Evolutionary conservation across 2,797 vertebrate species (phyloP).

Genomic region (Lophura swinhoii): DNA sequence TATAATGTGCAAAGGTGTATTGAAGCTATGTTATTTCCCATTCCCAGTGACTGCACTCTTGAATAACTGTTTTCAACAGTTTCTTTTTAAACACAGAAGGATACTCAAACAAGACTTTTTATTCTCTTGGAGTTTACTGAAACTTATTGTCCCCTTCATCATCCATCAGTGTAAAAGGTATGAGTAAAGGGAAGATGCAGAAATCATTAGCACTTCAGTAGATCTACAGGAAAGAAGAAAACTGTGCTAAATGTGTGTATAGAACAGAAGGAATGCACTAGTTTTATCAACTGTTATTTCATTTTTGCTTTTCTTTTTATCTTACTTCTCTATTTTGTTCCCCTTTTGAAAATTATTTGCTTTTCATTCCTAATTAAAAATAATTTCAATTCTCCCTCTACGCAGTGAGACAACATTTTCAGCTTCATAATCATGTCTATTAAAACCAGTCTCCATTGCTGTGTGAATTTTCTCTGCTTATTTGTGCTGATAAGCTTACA

Average conservation of each 20-base stretch:
- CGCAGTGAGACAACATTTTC: neutral
- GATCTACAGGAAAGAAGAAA: slow-evolving; percentile 14
- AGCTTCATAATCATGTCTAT: slow-evolving; percentile 49
- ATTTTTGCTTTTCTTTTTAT: slow-evolving; percentile 54
- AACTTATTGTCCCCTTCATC: neutral
- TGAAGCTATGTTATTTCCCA: neutral
- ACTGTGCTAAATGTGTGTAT: slow-evolving; percentile 39
- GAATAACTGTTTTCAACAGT: slow-evolving; percentile 2
- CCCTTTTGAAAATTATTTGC: slow-evolving; percentile 29
- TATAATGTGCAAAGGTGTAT: neutral
- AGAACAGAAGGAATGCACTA: slow-evolving; percentile 16
- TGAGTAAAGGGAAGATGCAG: neutral
- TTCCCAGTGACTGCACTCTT: neutral
- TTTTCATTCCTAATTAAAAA: slow-evolving; percentile 46
- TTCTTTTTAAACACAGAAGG: neutral
- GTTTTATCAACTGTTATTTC: slow-evolving; percentile 15
- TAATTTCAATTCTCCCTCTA: neutral
- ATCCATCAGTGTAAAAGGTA: neutral
- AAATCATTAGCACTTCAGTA: neutral
- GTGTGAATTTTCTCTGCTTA: slow-evolving; percentile 1
- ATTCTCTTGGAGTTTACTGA: neutral
- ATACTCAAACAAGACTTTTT: neutral
- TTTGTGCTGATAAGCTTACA: neutral
- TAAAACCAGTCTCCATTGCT: slow-evolving; percentile 53
- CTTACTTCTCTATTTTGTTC: slow-evolving; percentile 32